Conservation (phyloP, 2,888 invertebrate genomes). For the Drosophila picticornis region DNA sequence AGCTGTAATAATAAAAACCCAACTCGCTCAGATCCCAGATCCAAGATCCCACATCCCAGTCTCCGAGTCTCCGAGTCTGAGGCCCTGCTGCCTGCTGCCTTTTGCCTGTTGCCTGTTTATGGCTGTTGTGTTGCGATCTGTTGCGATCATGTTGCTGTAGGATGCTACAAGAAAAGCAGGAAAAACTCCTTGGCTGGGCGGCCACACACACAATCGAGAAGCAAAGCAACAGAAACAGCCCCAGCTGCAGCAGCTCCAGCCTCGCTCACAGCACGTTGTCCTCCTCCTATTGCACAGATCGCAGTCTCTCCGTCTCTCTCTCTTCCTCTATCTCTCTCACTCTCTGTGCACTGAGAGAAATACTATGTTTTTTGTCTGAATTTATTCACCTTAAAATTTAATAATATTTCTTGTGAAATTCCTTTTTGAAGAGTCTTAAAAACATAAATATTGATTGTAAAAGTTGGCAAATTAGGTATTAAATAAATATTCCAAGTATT, state of each 20-base stretch:
- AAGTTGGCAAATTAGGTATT: not conserved
- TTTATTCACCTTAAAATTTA: not conserved
- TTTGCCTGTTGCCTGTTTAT: constrained; percentile 32
- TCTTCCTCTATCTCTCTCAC: no score
- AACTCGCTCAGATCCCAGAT: constrained; percentile 13
- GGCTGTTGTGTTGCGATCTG: constrained; percentile 6
- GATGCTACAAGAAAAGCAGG: constrained; percentile 79
- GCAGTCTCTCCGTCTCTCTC: constrained; percentile 8
- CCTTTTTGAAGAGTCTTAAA: not conserved
- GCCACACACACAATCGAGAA: constrained; percentile 21
- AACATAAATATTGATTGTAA: not conserved
- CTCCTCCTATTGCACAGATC: constrained; percentile 51
- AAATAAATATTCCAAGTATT: not conserved
- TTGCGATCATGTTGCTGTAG: constrained; percentile 60
- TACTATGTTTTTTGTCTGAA: not conserved
- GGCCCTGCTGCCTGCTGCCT: constrained; percentile 1
- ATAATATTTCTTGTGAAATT: not conserved
- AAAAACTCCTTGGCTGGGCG: constrained; percentile 72
- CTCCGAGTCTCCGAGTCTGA: not conserved
- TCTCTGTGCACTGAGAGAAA: constrained; percentile 11
- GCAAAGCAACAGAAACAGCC: constrained; percentile 25
- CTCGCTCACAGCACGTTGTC: constrained; percentile 50
- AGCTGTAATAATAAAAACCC: constrained; percentile 73
- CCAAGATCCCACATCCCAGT: constrained; percentile 6
- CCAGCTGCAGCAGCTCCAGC: constrained; percentile 18